Base-by-base conservation (phyloP, 2,113 vertebrate species). In the Colossoma macropomum region DNA sequence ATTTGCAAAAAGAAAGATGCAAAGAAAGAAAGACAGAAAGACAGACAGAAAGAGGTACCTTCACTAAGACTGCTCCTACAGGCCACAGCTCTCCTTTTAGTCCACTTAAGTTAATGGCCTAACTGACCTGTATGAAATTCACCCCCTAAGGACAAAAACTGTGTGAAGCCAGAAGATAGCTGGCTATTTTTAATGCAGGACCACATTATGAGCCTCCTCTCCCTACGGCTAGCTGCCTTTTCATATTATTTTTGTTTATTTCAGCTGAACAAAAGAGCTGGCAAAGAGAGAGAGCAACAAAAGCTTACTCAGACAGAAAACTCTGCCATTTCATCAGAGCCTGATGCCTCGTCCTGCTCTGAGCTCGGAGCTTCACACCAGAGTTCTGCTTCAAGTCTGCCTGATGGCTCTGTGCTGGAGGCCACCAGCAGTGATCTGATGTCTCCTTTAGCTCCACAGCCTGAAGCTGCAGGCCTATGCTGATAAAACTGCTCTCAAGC, bases 71-170 rank as follows among this genome's bases (percentile, higher is more conserved):
- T 62, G 54, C 30, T 32, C 62, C 70, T n/a, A 23, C n/a, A 81
- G 73, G 65, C 48, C 27, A 23, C 65, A 45, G 78, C 30, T 60
- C 34, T 79, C 77, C 28, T 77, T 50, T 70, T 73, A 48, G 71
- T 23, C 41, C 45, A 56, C 62, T 38, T 19, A 30, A 79, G 73
- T 60, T 41, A 13, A 34, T 15, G 34, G 32, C 30, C 65, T 56
- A 50, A 77, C 56, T 80, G 80, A 75, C 85, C 85, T 82, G 75
- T 83, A 79, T 82, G 80, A 68, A 62, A 69, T 56, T 52, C 56
- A 60, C 63, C 85, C 68, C 77, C 81, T 75, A 77, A 77, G 77
- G 77, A 73, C 77, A 72, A 65, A 60, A 52, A 48, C 52, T 45
- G 81, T 48, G 56, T 23, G 54, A 74, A 32, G 77, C 17, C 41